Conservation (phyloP, 2,113 vertebrate genomes). For the Phainopepla nitens region DNA sequence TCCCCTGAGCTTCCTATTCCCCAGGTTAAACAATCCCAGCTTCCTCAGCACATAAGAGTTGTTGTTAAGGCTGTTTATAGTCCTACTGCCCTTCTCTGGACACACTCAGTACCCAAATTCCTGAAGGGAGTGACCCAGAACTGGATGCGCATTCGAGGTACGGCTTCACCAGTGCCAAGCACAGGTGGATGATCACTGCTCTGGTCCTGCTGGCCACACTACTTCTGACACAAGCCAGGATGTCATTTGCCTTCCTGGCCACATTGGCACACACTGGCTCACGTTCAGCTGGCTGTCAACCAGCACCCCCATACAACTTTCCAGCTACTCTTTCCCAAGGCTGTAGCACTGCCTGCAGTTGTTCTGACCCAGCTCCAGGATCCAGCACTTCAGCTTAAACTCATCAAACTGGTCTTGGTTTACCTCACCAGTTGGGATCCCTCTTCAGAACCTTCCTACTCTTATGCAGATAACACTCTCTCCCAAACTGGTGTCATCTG, state of each 20-base stretch:
- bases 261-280: fast-evolving
- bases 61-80: not conserved
- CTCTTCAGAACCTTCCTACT: not conserved
- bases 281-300: not conserved
- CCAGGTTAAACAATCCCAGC: not conserved
- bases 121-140: not conserved
- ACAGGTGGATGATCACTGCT: no score
- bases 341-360: not conserved
- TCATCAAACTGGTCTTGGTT: not conserved
- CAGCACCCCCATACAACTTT: not conserved
- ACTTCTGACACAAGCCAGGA: no score
- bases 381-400: not conserved
- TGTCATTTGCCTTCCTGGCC: not conserved
- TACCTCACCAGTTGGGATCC: not conserved
- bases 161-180: not conserved
- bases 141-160: fast-evolving
- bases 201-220: not conserved
- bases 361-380: not conserved
- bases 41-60: not conserved
- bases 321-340: not conserved
- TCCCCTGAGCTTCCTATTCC: not conserved
- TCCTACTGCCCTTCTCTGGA: not conserved
- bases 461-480: not conserved
- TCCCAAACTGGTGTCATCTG: not conserved
- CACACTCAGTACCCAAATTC: not conserved